These are phyloP conservation scores for Trachelipus rathkii DNA, from an alignment of 1,140 invertebrate species.

Conservation along the genomic window DNA sequence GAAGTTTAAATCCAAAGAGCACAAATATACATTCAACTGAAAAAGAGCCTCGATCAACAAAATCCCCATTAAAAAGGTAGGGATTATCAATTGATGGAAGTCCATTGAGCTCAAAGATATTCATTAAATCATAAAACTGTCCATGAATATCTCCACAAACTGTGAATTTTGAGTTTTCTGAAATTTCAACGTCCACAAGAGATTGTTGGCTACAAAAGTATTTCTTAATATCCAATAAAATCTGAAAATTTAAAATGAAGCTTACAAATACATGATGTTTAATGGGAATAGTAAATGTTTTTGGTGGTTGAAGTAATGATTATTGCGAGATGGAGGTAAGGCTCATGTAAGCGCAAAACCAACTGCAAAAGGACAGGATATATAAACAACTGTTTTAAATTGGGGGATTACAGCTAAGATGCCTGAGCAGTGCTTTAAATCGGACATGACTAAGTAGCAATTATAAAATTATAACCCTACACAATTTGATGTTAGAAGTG, in stretches of 20 bases:
- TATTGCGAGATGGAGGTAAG: too few relatives aligned
- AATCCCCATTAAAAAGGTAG: constrained; percentile 98
- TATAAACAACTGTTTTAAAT: too few relatives aligned
- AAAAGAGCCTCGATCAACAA: constrained; percentile 98
- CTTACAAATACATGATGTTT: too few relatives aligned
- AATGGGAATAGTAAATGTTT: too few relatives aligned
- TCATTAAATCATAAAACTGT: constrained; percentile 96
- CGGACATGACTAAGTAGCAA: too few relatives aligned
- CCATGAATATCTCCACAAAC: constrained; percentile 99
- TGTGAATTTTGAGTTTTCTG: constrained; percentile 88
- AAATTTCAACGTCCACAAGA: constrained; percentile 83
- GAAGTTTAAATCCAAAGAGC: constrained; percentile 92
- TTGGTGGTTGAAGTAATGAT: too few relatives aligned
- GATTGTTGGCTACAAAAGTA: constrained; percentile 80
- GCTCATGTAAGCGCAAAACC: too few relatives aligned
- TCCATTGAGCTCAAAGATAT: constrained; percentile 96
- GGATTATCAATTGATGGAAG: constrained; percentile 91
- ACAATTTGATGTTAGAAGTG: too few relatives aligned
- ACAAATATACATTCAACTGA: constrained; percentile 99
- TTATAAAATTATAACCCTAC: too few relatives aligned
- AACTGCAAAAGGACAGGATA: too few relatives aligned
- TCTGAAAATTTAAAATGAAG: constrained; percentile 57
- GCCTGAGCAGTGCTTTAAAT: too few relatives aligned
- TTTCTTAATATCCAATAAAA: constrained; percentile 82
- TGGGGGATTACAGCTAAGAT: too few relatives aligned